phyloP scores from a whole-genome alignment of 2,888 invertebrate genomes.

The Drosophila leonis region DNA sequence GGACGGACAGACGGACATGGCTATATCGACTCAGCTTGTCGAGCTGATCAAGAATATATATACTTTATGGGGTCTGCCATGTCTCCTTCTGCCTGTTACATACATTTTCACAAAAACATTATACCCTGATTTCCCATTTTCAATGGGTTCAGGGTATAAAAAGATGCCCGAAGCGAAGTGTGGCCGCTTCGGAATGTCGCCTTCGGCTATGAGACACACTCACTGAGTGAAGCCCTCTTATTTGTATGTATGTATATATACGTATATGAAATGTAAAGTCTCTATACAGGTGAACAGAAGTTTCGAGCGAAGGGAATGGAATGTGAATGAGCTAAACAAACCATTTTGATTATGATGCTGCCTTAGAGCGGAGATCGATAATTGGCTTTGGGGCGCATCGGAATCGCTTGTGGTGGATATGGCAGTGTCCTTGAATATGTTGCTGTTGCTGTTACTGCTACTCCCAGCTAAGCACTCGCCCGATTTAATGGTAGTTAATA shows the following conservation, averaged over 20 bases:
- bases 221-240: too few relatives aligned
- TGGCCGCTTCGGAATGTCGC: too few relatives aligned
- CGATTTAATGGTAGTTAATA: constrained; percentile 83
- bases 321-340: constrained; percentile 25
- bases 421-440: constrained; percentile 34
- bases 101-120: too few relatives aligned
- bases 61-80: too few relatives aligned
- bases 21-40: too few relatives aligned
- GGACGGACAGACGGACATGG: too few relatives aligned
- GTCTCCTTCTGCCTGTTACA: too few relatives aligned
- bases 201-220: too few relatives aligned
- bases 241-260: background rate
- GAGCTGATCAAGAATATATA: too few relatives aligned
- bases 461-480: constrained; percentile 57
- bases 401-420: constrained; percentile 38
- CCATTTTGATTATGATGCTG: constrained; percentile 56
- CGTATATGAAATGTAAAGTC: background rate
- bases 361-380: background rate
- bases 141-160: too few relatives aligned
- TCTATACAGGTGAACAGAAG: background rate
- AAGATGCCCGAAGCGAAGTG: too few relatives aligned
- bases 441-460: constrained; percentile 12
- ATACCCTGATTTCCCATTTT: too few relatives aligned
- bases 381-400: constrained; percentile 11
- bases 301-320: background rate